Conservation (phyloP, 2,797 vertebrate genomes). For the Phoxinus dragarum region DNA sequence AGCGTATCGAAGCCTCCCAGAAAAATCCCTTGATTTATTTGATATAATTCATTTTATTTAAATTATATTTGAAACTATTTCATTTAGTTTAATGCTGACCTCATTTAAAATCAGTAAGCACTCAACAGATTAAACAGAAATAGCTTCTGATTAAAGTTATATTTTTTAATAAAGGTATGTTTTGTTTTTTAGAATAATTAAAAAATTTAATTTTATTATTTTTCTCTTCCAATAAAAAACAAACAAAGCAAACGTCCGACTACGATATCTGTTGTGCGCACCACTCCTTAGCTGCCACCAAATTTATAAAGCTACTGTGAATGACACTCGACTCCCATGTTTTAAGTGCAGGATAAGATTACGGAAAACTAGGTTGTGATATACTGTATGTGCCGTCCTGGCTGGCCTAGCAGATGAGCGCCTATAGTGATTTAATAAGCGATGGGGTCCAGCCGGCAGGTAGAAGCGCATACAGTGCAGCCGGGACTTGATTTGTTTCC, state of each 20-base stretch:
- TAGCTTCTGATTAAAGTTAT: background rate
- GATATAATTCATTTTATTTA: background rate
- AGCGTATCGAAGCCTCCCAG: background rate
- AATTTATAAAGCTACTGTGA: background rate
- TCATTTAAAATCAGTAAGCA: background rate
- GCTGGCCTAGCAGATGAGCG: constrained; percentile 26
- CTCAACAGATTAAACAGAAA: background rate
- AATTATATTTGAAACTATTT: background rate
- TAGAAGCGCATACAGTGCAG: constrained; percentile 44
- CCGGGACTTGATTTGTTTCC: constrained; percentile 79
- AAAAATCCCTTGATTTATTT: background rate
- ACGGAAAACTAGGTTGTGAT: constrained; percentile 37
- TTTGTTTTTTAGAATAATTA: background rate
- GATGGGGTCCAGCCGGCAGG: constrained; percentile 48
- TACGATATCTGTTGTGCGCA: constrained; percentile 15
- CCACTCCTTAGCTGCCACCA: constrained; percentile 12
- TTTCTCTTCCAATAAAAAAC: constrained; percentile 1
- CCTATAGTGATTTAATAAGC: constrained; percentile 43
- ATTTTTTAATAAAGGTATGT: background rate
- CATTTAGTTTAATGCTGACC: background rate
- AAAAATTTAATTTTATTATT: background rate
- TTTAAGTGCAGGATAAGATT: constrained; percentile 11
- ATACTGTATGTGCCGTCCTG: constrained; percentile 25
- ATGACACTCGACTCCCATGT: constrained; percentile 4
- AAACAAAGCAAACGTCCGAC: constrained; percentile 22